Evolutionary conservation across 2,888 invertebrate genomes (phyloP).

Genomic region (Ephialtes manifestator): DNA sequence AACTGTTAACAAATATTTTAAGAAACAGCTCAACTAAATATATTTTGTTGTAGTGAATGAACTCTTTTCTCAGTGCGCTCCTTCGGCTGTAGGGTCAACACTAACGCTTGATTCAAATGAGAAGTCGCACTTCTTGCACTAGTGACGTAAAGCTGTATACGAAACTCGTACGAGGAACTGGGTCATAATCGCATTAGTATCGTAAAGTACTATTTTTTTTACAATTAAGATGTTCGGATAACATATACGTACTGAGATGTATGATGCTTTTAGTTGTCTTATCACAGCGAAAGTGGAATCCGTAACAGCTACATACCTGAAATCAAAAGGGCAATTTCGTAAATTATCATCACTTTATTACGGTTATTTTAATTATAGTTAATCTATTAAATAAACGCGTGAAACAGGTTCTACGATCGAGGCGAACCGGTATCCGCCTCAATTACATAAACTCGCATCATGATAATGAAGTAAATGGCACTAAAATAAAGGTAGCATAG

Average conservation of each 20-base stretch:
- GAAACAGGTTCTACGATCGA: neutral
- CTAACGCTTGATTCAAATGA: too few relatives aligned
- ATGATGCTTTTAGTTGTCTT: neutral
- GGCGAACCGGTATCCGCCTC: neutral
- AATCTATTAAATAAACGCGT: neutral
- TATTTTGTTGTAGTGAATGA: too few relatives aligned
- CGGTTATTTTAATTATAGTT: neutral
- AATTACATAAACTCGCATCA: neutral
- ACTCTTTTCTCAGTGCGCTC: too few relatives aligned
- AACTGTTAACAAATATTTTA: too few relatives aligned
- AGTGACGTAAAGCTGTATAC: too few relatives aligned
- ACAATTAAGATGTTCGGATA: neutral
- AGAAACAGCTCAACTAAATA: too few relatives aligned
- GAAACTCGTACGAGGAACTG: too few relatives aligned
- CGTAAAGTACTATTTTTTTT: too few relatives aligned
- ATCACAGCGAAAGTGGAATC: neutral
- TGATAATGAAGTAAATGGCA: neutral
- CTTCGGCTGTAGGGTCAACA: too few relatives aligned
- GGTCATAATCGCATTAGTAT: too few relatives aligned
- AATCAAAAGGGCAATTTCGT: neutral
- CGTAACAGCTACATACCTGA: neutral
- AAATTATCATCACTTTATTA: neutral
- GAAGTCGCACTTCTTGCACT: too few relatives aligned
- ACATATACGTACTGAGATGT: neutral
- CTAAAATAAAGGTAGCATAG: too few relatives aligned